Evolutionary conservation across 2,888 invertebrate species (phyloP).

Genomic region (Nemurella pictetii): DNA sequence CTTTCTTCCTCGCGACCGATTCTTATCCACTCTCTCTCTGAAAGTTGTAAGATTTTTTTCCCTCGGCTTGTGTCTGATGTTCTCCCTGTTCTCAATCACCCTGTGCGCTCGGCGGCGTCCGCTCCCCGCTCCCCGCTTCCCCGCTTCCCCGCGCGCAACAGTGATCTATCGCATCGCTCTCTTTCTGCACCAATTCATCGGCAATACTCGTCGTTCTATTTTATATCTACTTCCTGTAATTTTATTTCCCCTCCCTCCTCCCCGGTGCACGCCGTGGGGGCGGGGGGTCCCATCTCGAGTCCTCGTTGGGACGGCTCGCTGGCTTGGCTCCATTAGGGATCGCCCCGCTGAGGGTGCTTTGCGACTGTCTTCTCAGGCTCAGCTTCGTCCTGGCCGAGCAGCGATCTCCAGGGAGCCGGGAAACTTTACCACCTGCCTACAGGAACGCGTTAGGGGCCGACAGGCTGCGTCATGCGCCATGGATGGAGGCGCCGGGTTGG

Average conservation of each 20-base stretch:
- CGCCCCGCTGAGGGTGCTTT: conserved; percentile 40
- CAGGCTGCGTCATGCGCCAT: no score
- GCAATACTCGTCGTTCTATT: conserved; percentile 8
- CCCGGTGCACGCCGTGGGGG: no score
- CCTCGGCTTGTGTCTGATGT: no score
- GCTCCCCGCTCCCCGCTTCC: no score
- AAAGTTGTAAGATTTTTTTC: not conserved
- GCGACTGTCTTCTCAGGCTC: not conserved
- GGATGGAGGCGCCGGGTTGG: no score
- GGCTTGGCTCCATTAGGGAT: conserved; percentile 47
- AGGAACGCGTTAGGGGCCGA: no score
- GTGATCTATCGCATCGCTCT: conserved; percentile 15
- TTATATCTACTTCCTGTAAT: conserved; percentile 28
- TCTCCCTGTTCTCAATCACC: not conserved
- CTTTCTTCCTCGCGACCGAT: not conserved
- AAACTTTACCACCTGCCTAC: no score
- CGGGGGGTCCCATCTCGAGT: no score
- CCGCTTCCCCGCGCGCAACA: conserved; percentile 1
- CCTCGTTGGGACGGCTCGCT: no score
- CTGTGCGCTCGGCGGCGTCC: no score
- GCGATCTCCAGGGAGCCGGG: not conserved
- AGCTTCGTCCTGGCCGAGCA: not conserved
- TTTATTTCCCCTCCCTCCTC: conserved; percentile 13
- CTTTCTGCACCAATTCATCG: conserved; percentile 26
- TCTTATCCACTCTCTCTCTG: not conserved